These are phyloP conservation scores for Eustalomyia histrio DNA, from an alignment of 2,888 invertebrate genomes.

Conservation along the genomic window DNA sequence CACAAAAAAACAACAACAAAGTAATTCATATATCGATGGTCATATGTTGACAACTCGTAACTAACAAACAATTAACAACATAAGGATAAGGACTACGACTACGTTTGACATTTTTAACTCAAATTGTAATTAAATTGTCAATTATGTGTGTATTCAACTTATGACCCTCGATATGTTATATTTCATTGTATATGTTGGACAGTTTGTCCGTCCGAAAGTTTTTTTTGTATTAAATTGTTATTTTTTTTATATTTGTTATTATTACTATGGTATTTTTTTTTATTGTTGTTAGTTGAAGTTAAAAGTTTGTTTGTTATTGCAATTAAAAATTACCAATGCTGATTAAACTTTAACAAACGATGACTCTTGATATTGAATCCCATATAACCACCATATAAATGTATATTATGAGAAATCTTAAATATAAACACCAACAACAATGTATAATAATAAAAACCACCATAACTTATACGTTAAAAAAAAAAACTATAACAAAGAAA, in stretches of 20 bases:
- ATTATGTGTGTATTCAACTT: no score
- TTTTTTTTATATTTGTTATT: constrained; percentile 34
- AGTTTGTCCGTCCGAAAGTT: background rate
- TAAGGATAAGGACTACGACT: no score
- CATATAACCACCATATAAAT: constrained; percentile 37
- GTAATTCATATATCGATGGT: background rate
- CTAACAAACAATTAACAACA: no score
- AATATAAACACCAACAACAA: constrained; percentile 23
- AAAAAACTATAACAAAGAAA: constrained; percentile 38
- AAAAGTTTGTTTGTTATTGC: constrained; percentile 45
- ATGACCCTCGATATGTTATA: background rate
- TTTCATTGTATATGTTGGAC: constrained; percentile 7
- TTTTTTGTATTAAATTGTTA: constrained; percentile 7
- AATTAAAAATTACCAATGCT: constrained; percentile 56
- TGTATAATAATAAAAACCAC: constrained; percentile 12
- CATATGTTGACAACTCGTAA: no score
- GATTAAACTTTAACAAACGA: constrained; percentile 68
- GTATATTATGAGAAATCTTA: constrained; percentile 46
- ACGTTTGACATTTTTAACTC: no score
- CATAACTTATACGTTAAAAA: background rate
- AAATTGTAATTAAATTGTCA: no score
- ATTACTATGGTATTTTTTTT: constrained; percentile 14
- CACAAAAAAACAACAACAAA: background rate
- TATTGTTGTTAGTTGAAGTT: constrained; percentile 22
- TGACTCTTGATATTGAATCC: constrained; percentile 70